Evolutionary conservation across 2,888 invertebrate genomes (phyloP).

Genomic region (Lissocephala sabroskyi): DNA sequence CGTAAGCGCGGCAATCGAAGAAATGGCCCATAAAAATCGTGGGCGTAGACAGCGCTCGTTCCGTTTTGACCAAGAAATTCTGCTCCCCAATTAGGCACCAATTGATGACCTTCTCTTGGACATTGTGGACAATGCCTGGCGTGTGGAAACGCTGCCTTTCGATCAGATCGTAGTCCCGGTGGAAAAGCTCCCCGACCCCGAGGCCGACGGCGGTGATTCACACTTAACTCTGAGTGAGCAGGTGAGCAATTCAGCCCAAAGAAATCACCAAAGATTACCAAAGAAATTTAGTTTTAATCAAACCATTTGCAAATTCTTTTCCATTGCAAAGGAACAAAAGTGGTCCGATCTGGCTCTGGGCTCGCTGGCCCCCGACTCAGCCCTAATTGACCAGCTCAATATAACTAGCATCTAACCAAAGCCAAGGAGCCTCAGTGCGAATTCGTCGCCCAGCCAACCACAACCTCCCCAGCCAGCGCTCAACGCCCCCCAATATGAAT

Average conservation of each 20-base stretch:
- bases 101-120: slow-evolving; percentile 71
- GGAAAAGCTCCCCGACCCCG: slow-evolving; percentile 92
- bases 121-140: slow-evolving; percentile 86
- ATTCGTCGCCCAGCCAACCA: slow-evolving; percentile 34
- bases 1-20: too few relatives aligned
- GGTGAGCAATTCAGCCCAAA: too few relatives aligned
- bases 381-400: slow-evolving; percentile 70
- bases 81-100: too few relatives aligned
- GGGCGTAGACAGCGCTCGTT: not conserved
- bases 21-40: not conserved
- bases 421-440: slow-evolving; percentile 21
- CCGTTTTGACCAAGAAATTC: too few relatives aligned
- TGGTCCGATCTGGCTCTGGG: slow-evolving; percentile 78
- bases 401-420: slow-evolving; percentile 65
- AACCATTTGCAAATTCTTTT: not conserved
- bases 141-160: slow-evolving; percentile 84
- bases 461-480: too few relatives aligned
- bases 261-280: too few relatives aligned
- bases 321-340: slow-evolving; percentile 75
- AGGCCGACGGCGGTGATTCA: slow-evolving; percentile 92
- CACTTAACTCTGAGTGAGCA: slow-evolving; percentile 92
- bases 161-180: slow-evolving; percentile 90
- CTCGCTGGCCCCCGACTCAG: slow-evolving; percentile 70
- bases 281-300: not conserved
- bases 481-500: slow-evolving; percentile 35